Evolutionary conservation across 1,140 invertebrate species (phyloP).

Genomic region (Tetramorium simillimum): DNA sequence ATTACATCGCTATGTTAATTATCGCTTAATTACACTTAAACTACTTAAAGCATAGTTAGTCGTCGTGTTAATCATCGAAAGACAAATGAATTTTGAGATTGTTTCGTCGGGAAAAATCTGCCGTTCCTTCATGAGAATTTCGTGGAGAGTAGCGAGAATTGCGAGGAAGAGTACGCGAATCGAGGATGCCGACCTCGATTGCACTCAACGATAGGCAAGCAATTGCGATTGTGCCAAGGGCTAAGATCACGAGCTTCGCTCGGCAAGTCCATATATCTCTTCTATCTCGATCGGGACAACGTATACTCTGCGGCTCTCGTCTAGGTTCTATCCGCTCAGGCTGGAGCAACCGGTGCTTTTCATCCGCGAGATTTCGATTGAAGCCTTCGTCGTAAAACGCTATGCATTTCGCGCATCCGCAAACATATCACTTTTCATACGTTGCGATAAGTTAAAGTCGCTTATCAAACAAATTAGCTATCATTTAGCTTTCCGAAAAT

Average conservation of each 20-base stretch:
- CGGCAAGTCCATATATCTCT: constrained; percentile 61
- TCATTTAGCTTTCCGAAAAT: constrained; percentile 1
- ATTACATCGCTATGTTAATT: neutral
- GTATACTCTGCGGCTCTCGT: constrained; percentile 48
- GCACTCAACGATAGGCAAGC: constrained; percentile 52
- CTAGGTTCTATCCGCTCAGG: constrained; percentile 37
- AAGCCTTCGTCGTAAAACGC: constrained; percentile 24
- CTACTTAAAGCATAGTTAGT: no score
- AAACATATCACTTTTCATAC: constrained; percentile 11
- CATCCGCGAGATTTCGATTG: constrained; percentile 54
- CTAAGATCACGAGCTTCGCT: constrained; percentile 61
- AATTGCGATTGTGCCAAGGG: constrained; percentile 62
- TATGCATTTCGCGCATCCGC: constrained; percentile 21
- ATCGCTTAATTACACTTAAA: no score
- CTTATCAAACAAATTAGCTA: constrained; percentile 16
- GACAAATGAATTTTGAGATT: neutral
- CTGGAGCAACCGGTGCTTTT: constrained; percentile 38
- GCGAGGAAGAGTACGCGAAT: constrained; percentile 29
- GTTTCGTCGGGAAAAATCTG: neutral
- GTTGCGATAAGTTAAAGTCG: constrained; percentile 15
- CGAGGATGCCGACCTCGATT: constrained; percentile 48
- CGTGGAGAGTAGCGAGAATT: neutral
- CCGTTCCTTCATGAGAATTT: neutral
- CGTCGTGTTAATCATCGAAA: neutral
- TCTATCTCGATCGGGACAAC: constrained; percentile 62